Evolutionary conservation across 2,888 invertebrate genomes (phyloP).

Genomic region (Belgica antarctica): DNA sequence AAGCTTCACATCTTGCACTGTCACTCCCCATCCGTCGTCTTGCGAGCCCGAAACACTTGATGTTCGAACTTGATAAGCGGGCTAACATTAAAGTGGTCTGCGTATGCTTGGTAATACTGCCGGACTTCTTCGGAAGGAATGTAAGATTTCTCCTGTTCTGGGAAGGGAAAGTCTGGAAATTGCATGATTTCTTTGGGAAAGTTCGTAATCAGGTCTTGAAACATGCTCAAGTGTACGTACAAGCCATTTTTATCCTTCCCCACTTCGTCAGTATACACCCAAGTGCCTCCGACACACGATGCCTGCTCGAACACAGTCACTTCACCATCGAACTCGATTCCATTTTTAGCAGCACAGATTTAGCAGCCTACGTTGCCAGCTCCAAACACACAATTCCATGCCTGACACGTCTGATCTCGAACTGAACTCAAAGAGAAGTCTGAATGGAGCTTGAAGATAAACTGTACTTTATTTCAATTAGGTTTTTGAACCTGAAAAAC

Average conservation of each 20-base stretch:
- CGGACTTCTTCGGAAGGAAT: constrained; percentile 71
- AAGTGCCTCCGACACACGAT: constrained; percentile 78
- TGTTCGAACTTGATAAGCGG: too few relatives aligned
- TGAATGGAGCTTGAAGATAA: too few relatives aligned
- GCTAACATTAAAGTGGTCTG: too few relatives aligned
- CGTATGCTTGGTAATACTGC: constrained; percentile 69
- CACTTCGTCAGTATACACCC: constrained; percentile 78
- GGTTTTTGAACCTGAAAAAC: too few relatives aligned
- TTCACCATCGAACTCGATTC: constrained; percentile 56
- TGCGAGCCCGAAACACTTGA: too few relatives aligned
- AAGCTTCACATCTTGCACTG: constrained; percentile 58
- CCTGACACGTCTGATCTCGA: too few relatives aligned
- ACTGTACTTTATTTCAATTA: too few relatives aligned
- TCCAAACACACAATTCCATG: constrained; percentile 82
- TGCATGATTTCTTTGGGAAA: constrained; percentile 93
- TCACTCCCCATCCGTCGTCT: constrained; percentile 53
- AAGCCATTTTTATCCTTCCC: constrained; percentile 75
- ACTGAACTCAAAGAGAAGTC: too few relatives aligned
- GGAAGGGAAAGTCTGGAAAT: constrained; percentile 79
- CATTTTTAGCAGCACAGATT: constrained; percentile 74
- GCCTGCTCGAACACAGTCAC: constrained; percentile 76
- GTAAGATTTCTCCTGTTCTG: constrained; percentile 69
- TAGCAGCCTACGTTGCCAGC: constrained; percentile 87
- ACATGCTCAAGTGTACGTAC: constrained; percentile 89
- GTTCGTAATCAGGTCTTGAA: constrained; percentile 82